Base-by-base conservation (phyloP, 2,113 vertebrate species). In the Vicugna pacos region DNA sequence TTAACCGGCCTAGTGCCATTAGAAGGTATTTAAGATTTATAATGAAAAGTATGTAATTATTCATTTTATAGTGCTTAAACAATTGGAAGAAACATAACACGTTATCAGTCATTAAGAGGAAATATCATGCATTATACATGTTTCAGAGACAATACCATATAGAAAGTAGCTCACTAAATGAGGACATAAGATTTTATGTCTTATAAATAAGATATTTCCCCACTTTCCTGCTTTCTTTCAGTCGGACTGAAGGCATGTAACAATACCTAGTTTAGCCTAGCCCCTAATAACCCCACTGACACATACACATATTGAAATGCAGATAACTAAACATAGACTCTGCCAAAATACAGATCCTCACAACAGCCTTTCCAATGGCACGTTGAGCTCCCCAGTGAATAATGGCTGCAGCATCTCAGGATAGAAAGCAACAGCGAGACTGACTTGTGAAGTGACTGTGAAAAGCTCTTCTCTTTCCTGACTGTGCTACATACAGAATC, bases 21-120 rank as follows among this genome's bases (percentile, higher is more conserved):
- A 30, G 52, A 97, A 98, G 94, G 58, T 93, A 72, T 38, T 52
- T 96, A 69, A 96, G 22, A 70, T 97, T 97, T 97, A 22, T 70
- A 94, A 6, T 83, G 22, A 52, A 88, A 93, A 92, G 35, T 95
- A 85, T 94, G 17, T 94, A 93, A 93, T 94, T 93, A 93, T 93
- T 93, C 62, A 86, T 92, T 20, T 95, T 3, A 1, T 80, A 12
- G 94, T 96, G 81, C 84, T 97, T 93, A 95, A 95, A 70, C 35
- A 76, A 76, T 17, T 86, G 70, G 65, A 93, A 50, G 62, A 81
- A 96, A 93, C 17, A 85, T 96, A 80, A 93, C 2, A 5, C 30
- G 48, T 93, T 97, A 75, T 80, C 0, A 0, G 2, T 96, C 65
- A 48, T 96, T 94, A 93, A 92, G 96, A 98, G 42, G 94, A 97